Evolutionary conservation across 2,113 vertebrate genomes (phyloP).

Genomic region (Myiopsitta monachus): DNA sequence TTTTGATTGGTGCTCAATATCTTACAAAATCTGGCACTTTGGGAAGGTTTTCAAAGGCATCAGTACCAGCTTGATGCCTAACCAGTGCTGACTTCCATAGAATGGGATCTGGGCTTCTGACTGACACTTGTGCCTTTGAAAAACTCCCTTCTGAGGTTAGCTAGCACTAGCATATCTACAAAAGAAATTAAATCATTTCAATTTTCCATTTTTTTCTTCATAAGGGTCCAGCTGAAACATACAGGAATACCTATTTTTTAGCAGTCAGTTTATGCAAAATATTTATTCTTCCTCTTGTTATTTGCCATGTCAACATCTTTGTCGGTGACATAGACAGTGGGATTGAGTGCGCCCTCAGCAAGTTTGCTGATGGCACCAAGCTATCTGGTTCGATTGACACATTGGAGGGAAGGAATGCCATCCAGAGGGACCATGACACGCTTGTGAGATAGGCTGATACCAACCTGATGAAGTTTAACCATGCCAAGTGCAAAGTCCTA

Average conservation of each 20-base stretch:
- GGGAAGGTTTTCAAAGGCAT: constrained; percentile 2
- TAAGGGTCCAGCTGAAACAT: constrained; percentile 4
- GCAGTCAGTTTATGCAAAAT: not conserved
- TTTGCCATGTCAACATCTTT: no score
- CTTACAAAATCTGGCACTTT: not conserved
- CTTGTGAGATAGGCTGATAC: no score
- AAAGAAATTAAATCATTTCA: not conserved
- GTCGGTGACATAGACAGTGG: no score
- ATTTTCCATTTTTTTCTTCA: not conserved
- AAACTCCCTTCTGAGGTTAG: not conserved
- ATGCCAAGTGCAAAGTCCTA: no score
- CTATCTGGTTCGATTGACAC: no score
- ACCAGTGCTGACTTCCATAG: not conserved
- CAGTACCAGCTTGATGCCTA: not conserved
- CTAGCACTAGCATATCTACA: not conserved
- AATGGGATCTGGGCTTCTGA: not conserved
- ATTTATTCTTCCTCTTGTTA: constrained; percentile 18
- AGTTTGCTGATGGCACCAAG: no score
- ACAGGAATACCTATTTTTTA: not conserved
- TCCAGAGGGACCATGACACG: no score
- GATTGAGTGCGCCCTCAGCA: no score
- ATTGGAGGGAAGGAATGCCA: no score
- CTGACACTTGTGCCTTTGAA: not conserved
- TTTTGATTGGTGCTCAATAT: not conserved
- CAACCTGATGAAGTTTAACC: no score